Conservation (phyloP, 2,113 vertebrate species). For the Lethenteron reissneri region DNA sequence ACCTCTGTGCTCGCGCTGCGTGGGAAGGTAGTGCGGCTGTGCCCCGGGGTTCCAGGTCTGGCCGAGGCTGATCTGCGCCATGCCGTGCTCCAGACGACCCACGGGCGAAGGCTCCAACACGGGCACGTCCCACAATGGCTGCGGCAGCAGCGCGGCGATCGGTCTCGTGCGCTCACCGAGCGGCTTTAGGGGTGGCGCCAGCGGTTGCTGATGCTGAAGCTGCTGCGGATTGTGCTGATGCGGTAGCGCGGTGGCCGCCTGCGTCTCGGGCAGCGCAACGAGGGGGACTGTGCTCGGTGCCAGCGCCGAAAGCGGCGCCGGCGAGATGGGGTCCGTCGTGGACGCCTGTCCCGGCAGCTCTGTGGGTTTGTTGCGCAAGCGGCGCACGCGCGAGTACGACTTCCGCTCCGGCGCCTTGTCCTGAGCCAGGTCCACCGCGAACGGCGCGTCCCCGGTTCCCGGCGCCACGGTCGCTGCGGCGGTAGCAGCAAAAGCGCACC, state of each 20-base stretch:
- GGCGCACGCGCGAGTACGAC: conserved; percentile 65
- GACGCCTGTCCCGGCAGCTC: conserved; percentile 17
- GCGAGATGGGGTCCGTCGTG: conserved; percentile 11
- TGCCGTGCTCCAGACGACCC: conserved; percentile 46
- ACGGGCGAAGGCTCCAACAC: conserved; percentile 20
- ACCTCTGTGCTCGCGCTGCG: too few relatives aligned
- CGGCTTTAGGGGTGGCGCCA: background rate
- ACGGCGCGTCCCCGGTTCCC: too few relatives aligned
- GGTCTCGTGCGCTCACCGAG: background rate
- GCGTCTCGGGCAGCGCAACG: too few relatives aligned
- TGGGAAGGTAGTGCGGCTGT: conserved; percentile 44
- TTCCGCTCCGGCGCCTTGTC: conserved; percentile 42
- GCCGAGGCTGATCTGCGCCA: conserved; percentile 52
- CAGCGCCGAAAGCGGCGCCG: conserved; percentile 10
- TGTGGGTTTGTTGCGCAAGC: conserved; percentile 55
- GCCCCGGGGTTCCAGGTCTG: conserved; percentile 50
- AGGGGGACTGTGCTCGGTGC: background rate
- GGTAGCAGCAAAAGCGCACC: too few relatives aligned
- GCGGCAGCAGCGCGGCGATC: conserved; percentile 17
- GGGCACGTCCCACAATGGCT: conserved; percentile 20
- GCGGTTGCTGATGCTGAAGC: conserved; percentile 13
- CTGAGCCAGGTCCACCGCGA: too few relatives aligned
- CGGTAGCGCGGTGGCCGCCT: too few relatives aligned
- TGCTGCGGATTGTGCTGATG: too few relatives aligned
- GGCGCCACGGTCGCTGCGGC: too few relatives aligned